Base-by-base conservation (phyloP, 1,140 invertebrate species). In the Onthophagus taurus region DNA sequence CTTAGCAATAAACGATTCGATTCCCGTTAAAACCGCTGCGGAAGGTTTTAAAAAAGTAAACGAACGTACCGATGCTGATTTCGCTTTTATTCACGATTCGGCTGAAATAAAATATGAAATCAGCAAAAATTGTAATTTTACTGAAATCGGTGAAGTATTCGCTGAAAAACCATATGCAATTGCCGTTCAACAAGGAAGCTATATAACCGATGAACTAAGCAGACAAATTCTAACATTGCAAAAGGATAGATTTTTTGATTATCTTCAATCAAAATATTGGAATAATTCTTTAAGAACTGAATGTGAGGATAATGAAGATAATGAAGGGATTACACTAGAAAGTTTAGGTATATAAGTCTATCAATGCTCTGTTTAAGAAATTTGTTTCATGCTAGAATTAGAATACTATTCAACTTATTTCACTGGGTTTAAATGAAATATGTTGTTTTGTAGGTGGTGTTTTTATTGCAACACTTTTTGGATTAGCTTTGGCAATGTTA, bases 11-110 rank as follows among this genome's bases (percentile, higher is more conserved):
- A 80, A 85, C 38, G 77, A 80, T 48, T 83, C 84, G 1, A 76
- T 77, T 53, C 79, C 83, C 0, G 79, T 90, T 0, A 57, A 60
- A 2, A 74, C 72, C 42, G 75, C 77, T 1, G 58, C 69, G n/a
- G 80, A 81, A 47, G 89, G 87, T 1, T 88, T 89, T 54, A 61
- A 69, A 48, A 83, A 81, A 65, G 78, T 77, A 2, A 69, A 81
- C 43, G 80, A 80, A 12, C 83, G 79, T 53, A 74, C 80, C 31
- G 78, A 87, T 49, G 84, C 83, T 0, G 85, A 90, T 54, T 91
- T 88, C 56, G 88, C 88, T 0, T 88, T 91, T 54, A 90, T 92
- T 53, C 87, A 91, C 54, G 87, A 92, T 61, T 85, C 87, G 0
- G 77, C 85, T 16, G 80, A 85, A 67, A 84, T 91, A 7, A 81